Evolutionary conservation across 2,113 vertebrate genomes (phyloP).

Genomic region (Oceanites oceanicus): DNA sequence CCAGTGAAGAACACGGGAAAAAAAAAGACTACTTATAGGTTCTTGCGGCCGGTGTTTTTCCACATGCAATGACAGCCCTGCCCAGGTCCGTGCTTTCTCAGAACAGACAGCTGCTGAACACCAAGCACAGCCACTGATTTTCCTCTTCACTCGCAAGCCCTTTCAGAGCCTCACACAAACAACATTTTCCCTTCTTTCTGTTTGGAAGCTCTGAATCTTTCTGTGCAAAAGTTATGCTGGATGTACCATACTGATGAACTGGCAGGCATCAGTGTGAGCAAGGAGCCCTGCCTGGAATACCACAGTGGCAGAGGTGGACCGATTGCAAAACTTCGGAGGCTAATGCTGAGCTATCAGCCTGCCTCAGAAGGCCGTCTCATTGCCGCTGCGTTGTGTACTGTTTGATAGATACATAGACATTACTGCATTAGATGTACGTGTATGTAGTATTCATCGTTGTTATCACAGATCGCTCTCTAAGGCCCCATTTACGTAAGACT

Average conservation of each 20-base stretch:
- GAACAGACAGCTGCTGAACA: background rate
- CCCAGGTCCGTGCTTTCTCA: background rate
- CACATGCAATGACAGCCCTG: too few species aligned
- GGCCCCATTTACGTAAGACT: background rate
- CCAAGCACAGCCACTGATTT: background rate
- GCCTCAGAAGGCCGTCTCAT: background rate
- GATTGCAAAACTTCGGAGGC: too few species aligned
- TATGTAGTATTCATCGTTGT: too few species aligned
- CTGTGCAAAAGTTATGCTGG: accelerated
- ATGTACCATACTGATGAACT: accelerated
- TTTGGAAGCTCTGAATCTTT: background rate
- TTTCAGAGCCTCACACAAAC: background rate
- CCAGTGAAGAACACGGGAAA: too few species aligned
- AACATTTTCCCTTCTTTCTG: background rate
- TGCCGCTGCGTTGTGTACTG: accelerated
- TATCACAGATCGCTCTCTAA: background rate
- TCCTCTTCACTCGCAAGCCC: background rate
- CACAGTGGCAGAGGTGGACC: background rate
- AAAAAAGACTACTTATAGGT: background rate
- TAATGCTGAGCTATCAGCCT: too few species aligned
- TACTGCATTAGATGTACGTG: accelerated
- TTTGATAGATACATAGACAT: too few species aligned
- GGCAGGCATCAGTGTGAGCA: accelerated
- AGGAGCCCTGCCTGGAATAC: too few species aligned
- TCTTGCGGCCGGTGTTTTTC: background rate